Percentiles rank a stretch among this genome's conserved stretches.
phyloP scores from a whole-genome alignment of 2,888 invertebrate genomes.

The Catocala nupta region DNA sequence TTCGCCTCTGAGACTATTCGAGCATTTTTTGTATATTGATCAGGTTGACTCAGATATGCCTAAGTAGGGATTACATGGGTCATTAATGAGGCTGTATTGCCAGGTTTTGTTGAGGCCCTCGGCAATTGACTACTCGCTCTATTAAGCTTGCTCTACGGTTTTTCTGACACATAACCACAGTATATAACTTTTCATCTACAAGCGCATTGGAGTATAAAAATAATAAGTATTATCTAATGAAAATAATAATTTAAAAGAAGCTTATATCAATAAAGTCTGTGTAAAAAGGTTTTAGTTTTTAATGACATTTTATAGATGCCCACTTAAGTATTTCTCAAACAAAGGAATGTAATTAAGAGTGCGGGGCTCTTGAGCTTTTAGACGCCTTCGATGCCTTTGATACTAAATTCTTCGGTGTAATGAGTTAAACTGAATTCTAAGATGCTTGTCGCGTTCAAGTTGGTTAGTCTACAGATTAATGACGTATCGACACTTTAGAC shows the following conservation, averaged over 20 bases:
- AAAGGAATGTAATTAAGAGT: slow-evolving; percentile 52
- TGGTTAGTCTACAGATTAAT: slow-evolving; percentile 1
- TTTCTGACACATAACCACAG: no score
- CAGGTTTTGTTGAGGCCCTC: no score
- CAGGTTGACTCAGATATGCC: no score
- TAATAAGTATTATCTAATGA: no score
- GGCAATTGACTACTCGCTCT: no score
- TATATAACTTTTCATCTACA: no score
- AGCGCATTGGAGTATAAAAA: no score
- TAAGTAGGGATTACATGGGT: no score
- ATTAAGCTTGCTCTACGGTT: no score
- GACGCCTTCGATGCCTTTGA: slow-evolving; percentile 42
- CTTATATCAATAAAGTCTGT: background rate
- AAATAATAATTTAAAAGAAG: background rate
- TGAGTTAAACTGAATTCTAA: slow-evolving; percentile 30
- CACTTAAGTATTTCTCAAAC: slow-evolving; percentile 31
- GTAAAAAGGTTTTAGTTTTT: slow-evolving; percentile 7
- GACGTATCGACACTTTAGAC: slow-evolving; percentile 11
- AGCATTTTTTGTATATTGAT: no score
- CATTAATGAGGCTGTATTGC: no score
- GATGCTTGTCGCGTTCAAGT: slow-evolving; percentile 24
- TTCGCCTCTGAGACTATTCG: no score
- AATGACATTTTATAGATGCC: slow-evolving; percentile 19
- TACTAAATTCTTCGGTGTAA: slow-evolving; percentile 43
- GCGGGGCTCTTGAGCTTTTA: slow-evolving; percentile 32